These are phyloP conservation scores for Heteractis magnifica DNA, from an alignment of 92 coral and sea anemone species.

Conservation along the genomic window DNA sequence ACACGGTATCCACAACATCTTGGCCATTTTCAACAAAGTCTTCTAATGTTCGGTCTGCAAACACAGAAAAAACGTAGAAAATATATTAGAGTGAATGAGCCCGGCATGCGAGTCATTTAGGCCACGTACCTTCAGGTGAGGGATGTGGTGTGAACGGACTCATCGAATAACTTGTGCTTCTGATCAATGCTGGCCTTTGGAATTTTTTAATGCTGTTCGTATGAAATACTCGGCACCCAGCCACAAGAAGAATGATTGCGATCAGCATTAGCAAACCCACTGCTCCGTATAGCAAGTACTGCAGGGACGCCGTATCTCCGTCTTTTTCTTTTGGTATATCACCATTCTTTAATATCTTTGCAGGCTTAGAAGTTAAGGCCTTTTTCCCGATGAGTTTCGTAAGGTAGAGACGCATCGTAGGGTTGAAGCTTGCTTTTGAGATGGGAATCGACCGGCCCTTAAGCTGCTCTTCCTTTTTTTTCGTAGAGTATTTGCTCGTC, in stretches of 20 bases:
- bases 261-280: background rate
- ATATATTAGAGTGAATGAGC: background rate
- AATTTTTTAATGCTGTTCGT: background rate
- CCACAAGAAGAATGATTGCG: background rate
- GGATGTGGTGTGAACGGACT: background rate
- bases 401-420: too few relatives aligned
- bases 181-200: background rate
- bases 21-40: constrained; percentile 13
- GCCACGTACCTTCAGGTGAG: background rate
- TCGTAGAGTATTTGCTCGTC: background rate
- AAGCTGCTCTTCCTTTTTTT: background rate
- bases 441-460: too few relatives aligned
- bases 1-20: constrained; percentile 28
- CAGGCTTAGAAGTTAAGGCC: too few relatives aligned
- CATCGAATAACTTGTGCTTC: constrained; percentile 6
- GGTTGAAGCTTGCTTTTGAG: too few relatives aligned
- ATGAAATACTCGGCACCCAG: background rate
- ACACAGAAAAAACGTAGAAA: background rate
- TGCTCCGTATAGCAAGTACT: background rate
- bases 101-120: background rate
- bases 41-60: constrained; percentile 23
- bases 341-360: too few relatives aligned
- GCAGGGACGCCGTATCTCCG: background rate
- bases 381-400: too few relatives aligned
- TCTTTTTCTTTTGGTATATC: too few relatives aligned